These are phyloP conservation scores for Microcebus ravelobensis DNA, from an alignment of 2,113 vertebrate species.

Conservation along the genomic window DNA sequence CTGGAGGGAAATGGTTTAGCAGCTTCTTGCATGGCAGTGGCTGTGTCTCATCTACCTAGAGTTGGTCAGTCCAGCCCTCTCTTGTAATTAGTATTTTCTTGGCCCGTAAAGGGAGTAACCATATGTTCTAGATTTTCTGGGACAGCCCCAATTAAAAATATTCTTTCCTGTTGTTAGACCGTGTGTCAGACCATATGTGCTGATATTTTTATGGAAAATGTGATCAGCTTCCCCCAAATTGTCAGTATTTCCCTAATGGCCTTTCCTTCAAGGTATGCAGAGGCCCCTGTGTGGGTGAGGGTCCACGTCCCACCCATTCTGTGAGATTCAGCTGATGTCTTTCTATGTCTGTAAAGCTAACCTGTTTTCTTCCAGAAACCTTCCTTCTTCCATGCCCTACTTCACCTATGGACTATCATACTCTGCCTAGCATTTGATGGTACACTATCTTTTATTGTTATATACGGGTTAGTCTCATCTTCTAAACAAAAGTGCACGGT, in stretches of 20 bases:
- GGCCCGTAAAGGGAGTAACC: conserved; percentile 62
- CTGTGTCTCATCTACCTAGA: not conserved
- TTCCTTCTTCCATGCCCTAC: not conserved
- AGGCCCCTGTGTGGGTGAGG: not conserved
- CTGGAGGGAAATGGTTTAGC: not conserved
- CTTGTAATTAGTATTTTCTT: conserved; percentile 65
- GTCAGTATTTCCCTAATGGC: not conserved
- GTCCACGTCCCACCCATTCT: not conserved
- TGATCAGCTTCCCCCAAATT: conserved; percentile 17
- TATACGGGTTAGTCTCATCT: not conserved
- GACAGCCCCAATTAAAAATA: conserved; percentile 62
- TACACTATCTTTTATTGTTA: not conserved
- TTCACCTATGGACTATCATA: not conserved
- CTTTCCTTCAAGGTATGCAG: not conserved
- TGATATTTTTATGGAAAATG: conserved; percentile 66
- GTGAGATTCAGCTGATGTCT: not conserved
- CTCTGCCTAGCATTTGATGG: not conserved
- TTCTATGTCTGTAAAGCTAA: not conserved
- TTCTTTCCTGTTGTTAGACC: conserved; percentile 75
- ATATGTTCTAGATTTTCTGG: conserved; percentile 77
- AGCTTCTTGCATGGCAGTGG: not conserved
- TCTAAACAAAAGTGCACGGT: not conserved
- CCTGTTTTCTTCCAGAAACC: not conserved
- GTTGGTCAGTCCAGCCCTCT: not conserved
- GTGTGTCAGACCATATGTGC: conserved; percentile 73